Evolutionary conservation across 2,113 vertebrate species (phyloP).

Genomic region (Seriola dumerili): DNA sequence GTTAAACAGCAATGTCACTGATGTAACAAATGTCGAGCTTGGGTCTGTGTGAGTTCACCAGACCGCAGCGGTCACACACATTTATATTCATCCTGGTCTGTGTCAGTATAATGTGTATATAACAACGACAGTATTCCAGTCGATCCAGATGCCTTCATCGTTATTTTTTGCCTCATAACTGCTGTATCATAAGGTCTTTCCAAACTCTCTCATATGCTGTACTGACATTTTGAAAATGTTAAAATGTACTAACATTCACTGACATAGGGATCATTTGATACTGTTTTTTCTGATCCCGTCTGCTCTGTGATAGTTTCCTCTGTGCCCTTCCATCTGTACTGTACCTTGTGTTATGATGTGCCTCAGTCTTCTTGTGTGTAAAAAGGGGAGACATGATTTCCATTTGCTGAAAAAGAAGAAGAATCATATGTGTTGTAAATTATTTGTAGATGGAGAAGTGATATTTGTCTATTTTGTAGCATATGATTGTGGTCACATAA

Average conservation of each 20-base stretch:
- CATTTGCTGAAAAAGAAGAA: background rate
- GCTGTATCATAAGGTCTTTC: slow-evolving; percentile 48
- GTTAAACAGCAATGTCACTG: background rate
- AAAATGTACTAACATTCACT: slow-evolving; percentile 31
- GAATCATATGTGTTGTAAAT: slow-evolving; percentile 11
- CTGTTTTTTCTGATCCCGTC: background rate
- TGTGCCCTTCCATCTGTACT: slow-evolving; percentile 13
- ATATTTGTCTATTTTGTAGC: slow-evolving; percentile 35
- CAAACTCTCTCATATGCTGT: slow-evolving; percentile 21
- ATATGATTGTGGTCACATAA: background rate
- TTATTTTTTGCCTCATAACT: slow-evolving; percentile 46
- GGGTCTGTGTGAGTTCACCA: background rate
- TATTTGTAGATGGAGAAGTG: background rate
- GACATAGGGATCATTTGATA: background rate
- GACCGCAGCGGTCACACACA: background rate
- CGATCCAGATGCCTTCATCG: slow-evolving; percentile 50
- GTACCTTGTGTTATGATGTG: slow-evolving; percentile 44
- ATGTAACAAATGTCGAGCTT: slow-evolving; percentile 10
- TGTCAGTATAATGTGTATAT: slow-evolving; percentile 27
- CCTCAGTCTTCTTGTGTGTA: slow-evolving; percentile 42
- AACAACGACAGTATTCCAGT: slow-evolving; percentile 23
- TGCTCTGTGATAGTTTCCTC: slow-evolving; percentile 25
- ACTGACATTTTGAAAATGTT: slow-evolving; percentile 31
- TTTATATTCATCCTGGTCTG: background rate
- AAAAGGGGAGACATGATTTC: background rate